Base-by-base conservation (phyloP, 2,888 invertebrate species). In the Dysmachus trigonus region DNA sequence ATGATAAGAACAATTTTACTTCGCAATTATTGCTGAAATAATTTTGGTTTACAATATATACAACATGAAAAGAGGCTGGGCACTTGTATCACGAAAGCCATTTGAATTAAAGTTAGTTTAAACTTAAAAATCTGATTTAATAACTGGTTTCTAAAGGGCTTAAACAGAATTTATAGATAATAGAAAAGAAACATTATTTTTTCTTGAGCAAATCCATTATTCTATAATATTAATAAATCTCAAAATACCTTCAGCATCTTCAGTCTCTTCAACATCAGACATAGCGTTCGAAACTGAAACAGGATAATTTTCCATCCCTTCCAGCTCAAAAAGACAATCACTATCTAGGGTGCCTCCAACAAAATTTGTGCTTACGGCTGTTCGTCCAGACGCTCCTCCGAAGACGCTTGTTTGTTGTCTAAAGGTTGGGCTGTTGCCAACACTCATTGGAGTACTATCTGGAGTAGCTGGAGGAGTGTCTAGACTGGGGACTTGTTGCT, bases 321-420 rank as follows among this genome's bases (percentile, higher is more conserved):
- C 97, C 89, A 97, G 93, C 89, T 95, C 95, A 90, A 97, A 97
- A 87, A 97, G 93, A 86, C 95, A 95, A 91, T 96, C 96, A 13
- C 94, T 93, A 89, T 95, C 95, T 86, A 94, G 92, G 81, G 53
- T 86, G 85, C 87, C 86, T 53, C 85, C 84, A 47, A 76, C 30
- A 73, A 86, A 86, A 86, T 79, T 86, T 53, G 51, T 85, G 85
- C 86, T 86, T 51, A n/a, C 15, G 72, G 33, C 15, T 8, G 85
- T 31, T 71, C 51, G 62, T 83, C 74, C 51, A 27, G 47, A 15
- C 7, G 22, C 88, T 88, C 83, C 83, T 7, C 83, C 83, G 13
- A 83, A 83, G 8, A 38, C 83, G 38, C 73, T 87, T 74, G 86
- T 86, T 71, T 91, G 91, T 85, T 91, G 91, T 22, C 91, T 90